Percentiles rank a stretch among this genome's conserved stretches.
These are phyloP conservation scores for Bactericera cockerelli DNA, from an alignment of 1,140 invertebrate species.

Conservation along the genomic window DNA sequence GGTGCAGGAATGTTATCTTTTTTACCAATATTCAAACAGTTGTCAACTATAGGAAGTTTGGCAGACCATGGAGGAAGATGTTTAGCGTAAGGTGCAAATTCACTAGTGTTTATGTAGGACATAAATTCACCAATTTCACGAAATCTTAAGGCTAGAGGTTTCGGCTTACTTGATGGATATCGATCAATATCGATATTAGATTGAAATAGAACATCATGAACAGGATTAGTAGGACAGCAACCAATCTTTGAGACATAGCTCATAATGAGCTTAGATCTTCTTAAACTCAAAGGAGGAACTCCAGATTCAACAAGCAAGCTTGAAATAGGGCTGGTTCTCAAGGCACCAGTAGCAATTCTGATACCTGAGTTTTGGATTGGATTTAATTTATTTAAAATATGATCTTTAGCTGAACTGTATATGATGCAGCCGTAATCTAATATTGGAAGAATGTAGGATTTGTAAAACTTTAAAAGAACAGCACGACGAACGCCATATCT, in stretches of 20 bases:
- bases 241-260: background rate
- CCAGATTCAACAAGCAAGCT: background rate
- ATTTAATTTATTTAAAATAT: background rate
- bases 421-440: conserved; percentile 8
- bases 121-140: too few species aligned
- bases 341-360: conserved; percentile 9
- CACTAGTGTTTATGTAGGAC: too few species aligned
- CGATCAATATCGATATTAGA: too few species aligned
- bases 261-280: background rate
- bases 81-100: too few species aligned
- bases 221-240: background rate
- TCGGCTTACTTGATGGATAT: too few species aligned
- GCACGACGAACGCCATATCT: background rate
- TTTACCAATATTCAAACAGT: too few species aligned
- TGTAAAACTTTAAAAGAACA: conserved; percentile 4
- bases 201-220: background rate
- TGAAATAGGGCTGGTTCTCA: background rate
- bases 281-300: background rate
- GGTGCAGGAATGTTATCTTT: too few species aligned
- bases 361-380: conserved; percentile 1
- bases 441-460: conserved; percentile 4
- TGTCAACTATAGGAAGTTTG: too few species aligned
- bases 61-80: too few species aligned
- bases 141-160: too few species aligned
- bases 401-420: conserved; percentile 5